These are phyloP conservation scores for Apocrypta bakeri DNA, from an alignment of 1,140 invertebrate genomes.

Conservation along the genomic window DNA sequence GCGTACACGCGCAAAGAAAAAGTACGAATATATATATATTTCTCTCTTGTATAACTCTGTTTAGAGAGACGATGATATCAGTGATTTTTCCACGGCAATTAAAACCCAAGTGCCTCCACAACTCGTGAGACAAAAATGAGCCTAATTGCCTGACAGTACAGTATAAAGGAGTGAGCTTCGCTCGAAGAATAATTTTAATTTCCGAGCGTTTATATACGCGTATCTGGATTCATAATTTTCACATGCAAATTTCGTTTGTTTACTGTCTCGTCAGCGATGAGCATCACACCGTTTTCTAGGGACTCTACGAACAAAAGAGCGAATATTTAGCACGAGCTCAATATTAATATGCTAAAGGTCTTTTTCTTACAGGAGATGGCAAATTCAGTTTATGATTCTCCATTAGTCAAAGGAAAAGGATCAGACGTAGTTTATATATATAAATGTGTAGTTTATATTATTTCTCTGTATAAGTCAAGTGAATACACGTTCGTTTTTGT, in stretches of 20 bases:
- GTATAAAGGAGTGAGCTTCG: not conserved
- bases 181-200: constrained; percentile 15
- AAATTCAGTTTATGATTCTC: not conserved
- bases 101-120: constrained; percentile 34
- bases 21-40: no score
- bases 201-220: not conserved
- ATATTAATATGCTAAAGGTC: constrained; percentile 10
- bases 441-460: no score
- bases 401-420: not conserved
- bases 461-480: not conserved
- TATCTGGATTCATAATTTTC: constrained; percentile 28
- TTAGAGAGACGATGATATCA: constrained; percentile 56
- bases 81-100: constrained; percentile 64
- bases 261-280: not conserved
- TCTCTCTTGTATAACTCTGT: no score
- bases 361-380: not conserved
- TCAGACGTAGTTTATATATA: not conserved
- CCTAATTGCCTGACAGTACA: constrained; percentile 6
- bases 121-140: constrained; percentile 20
- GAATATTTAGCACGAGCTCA: not conserved
- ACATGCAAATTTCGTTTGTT: constrained; percentile 20
- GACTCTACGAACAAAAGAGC: not conserved
- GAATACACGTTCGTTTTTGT: no score
- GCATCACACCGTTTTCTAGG: not conserved
- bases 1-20: not conserved